These are phyloP conservation scores for Coendou prehensilis DNA, from an alignment of 2,797 vertebrate species.

Conservation along the genomic window DNA sequence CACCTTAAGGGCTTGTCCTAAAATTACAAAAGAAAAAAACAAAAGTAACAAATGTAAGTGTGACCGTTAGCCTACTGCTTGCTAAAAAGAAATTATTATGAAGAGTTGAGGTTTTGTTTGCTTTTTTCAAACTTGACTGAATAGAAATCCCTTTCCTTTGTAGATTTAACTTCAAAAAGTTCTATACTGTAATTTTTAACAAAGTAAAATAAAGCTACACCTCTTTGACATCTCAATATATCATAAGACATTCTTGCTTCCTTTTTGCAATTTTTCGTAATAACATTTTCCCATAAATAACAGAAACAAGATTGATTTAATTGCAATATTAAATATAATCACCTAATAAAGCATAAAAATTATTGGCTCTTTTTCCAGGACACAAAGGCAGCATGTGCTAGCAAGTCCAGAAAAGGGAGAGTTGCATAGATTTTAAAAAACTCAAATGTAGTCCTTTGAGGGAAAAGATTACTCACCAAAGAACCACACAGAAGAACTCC, in stretches of 20 bases:
- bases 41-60: not conserved
- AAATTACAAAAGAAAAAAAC: conserved; percentile 30
- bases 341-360: not conserved
- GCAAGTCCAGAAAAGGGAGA: not conserved
- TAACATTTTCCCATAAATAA: not conserved
- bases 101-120: not conserved
- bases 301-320: not conserved
- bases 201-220: not conserved
- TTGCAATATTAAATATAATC: not conserved
- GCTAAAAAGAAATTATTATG: not conserved
- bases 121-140: not conserved
- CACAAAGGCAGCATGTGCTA: not conserved
- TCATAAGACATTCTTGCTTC: not conserved
- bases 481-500: not conserved
- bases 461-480: not conserved
- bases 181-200: not conserved
- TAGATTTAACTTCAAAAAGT: not conserved
- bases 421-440: not conserved
- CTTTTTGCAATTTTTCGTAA: not conserved
- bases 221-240: not conserved
- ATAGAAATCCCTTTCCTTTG: not conserved
- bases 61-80: not conserved
- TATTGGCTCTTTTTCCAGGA: not conserved
- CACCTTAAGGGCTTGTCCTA: not conserved
- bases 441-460: not conserved